phyloP scores from a whole-genome alignment of 2,888 invertebrate genomes.

The Acanthoscelides obtectus region DNA sequence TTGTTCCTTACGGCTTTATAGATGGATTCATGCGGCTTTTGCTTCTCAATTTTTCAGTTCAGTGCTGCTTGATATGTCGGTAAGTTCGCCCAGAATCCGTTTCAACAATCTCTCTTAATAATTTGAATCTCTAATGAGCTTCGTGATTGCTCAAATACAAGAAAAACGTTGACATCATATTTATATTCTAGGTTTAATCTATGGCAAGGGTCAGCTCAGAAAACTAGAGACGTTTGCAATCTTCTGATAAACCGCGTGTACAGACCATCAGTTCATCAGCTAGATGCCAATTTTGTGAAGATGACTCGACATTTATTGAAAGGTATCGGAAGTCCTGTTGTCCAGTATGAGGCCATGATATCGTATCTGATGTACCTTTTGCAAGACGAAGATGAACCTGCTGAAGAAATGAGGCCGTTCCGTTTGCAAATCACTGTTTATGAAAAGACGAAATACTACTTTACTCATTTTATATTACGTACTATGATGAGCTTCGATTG shows the following conservation, averaged over 20 bases:
- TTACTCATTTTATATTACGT: background rate
- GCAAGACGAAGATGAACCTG: slow-evolving; percentile 6
- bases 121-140: too few relatives aligned
- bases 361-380: slow-evolving; percentile 38
- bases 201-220: slow-evolving; percentile 58
- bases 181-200: slow-evolving; percentile 61
- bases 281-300: slow-evolving; percentile 59
- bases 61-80: too few relatives aligned
- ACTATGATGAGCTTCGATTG: background rate
- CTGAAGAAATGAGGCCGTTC: background rate
- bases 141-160: too few relatives aligned
- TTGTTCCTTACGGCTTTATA: too few relatives aligned
- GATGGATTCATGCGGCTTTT: too few relatives aligned
- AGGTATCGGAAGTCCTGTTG: slow-evolving; percentile 65
- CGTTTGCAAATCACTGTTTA: background rate
- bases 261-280: slow-evolving; percentile 56
- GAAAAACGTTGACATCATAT: background rate
- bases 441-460: background rate
- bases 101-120: too few relatives aligned
- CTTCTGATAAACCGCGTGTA: slow-evolving; percentile 57
- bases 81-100: too few relatives aligned
- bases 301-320: slow-evolving; percentile 62
- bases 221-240: slow-evolving; percentile 59
- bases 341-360: slow-evolving; percentile 55
- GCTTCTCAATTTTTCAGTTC: too few relatives aligned